Percentiles rank a stretch among this genome's conserved stretches.
Conservation (phyloP, 1,140 invertebrate species). For the Oncopeltus fasciatus region DNA sequence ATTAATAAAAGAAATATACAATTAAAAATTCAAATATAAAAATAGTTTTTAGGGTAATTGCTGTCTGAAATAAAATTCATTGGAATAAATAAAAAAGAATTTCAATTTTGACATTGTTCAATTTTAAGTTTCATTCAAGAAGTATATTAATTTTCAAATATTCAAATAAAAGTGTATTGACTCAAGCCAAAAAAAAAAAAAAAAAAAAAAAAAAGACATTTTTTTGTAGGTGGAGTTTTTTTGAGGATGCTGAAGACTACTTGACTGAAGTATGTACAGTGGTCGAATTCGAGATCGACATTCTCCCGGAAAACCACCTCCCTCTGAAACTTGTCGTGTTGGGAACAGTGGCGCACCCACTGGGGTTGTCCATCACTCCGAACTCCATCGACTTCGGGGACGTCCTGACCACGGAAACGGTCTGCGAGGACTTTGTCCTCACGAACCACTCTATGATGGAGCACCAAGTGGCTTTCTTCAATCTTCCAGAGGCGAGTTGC, state of each 20-base stretch:
- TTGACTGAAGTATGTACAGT: background rate
- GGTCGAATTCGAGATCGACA: conserved; percentile 3
- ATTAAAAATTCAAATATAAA: too few species aligned
- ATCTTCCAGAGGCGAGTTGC: conserved; percentile 5
- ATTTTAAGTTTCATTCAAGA: too few species aligned
- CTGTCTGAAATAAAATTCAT: too few species aligned
- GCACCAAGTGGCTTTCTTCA: conserved; percentile 12
- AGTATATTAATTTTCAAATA: too few species aligned
- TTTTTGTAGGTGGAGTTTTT: too few species aligned
- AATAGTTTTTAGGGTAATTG: too few species aligned
- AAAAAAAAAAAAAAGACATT: too few species aligned
- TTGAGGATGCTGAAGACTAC: background rate
- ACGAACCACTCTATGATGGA: conserved; percentile 1
- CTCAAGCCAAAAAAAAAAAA: too few species aligned
- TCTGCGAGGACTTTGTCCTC: background rate
- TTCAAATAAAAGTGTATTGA: too few species aligned
- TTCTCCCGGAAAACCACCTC: background rate
- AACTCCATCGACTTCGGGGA: background rate
- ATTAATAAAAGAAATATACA: too few species aligned
- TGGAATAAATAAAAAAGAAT: too few species aligned
- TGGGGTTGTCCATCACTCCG: conserved; percentile 5
- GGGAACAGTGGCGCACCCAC: background rate
- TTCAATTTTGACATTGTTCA: too few species aligned
- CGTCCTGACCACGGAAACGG: conserved; percentile 15
- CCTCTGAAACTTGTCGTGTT: background rate